phyloP scores from a whole-genome alignment of 2,888 invertebrate genomes.

The Cheilosia scutellata region DNA sequence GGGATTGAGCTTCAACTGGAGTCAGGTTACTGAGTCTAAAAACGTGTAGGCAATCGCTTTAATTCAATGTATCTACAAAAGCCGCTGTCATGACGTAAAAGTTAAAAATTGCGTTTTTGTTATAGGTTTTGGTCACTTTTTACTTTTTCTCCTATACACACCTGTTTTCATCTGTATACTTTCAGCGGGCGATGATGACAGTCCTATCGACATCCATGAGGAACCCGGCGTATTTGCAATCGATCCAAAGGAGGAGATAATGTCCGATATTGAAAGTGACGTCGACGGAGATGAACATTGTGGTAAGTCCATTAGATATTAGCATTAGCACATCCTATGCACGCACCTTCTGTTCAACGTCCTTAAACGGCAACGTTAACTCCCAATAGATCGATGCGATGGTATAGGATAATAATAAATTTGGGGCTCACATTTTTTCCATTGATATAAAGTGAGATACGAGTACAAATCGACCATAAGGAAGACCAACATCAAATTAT shows the following conservation, averaged over 20 bases:
- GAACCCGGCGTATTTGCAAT: constrained; percentile 33
- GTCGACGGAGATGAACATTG: constrained; percentile 54
- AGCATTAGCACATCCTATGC: background rate
- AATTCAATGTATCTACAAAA: too few relatives aligned
- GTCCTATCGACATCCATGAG: constrained; percentile 9
- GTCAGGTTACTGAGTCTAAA: too few relatives aligned
- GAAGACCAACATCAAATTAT: constrained; percentile 66
- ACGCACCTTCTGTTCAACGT: constrained; percentile 9
- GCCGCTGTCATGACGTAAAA: too few relatives aligned
- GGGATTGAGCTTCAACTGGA: too few relatives aligned
- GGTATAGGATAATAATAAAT: constrained; percentile 56
- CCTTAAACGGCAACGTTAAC: constrained; percentile 52
- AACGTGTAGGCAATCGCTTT: too few relatives aligned
- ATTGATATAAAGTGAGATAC: constrained; percentile 60
- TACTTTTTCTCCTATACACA: too few relatives aligned
- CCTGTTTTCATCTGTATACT: background rate
- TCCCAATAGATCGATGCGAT: constrained; percentile 39
- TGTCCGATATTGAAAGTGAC: constrained; percentile 66
- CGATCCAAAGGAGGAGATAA: constrained; percentile 70
- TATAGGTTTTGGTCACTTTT: too few relatives aligned
- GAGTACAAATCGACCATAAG: constrained; percentile 57
- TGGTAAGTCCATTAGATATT: constrained; percentile 56
- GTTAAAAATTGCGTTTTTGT: too few relatives aligned
- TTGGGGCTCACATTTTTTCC: constrained; percentile 59
- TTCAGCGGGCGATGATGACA: constrained; percentile 57